Percentiles rank a stretch among this genome's conserved stretches.
phyloP scores from a whole-genome alignment of 2,113 vertebrate genomes.

The Brevimyrus niger region DNA sequence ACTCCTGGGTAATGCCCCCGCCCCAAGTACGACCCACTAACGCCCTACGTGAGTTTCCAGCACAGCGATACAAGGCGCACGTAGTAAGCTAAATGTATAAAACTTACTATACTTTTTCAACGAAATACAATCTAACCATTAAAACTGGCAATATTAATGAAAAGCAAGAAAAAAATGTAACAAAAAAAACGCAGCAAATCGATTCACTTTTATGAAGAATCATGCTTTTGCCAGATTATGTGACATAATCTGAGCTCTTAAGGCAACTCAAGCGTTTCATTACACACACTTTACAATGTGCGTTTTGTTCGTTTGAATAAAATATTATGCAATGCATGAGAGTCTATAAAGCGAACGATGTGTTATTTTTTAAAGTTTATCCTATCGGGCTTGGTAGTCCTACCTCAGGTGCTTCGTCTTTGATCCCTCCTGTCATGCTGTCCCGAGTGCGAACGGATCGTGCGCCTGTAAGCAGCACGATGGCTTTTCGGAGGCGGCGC shows the following conservation, averaged over 20 bases:
- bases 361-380: neutral
- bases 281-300: neutral
- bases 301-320: neutral
- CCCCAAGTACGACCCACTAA: neutral
- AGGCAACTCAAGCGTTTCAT: neutral
- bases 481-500: slow-evolving; percentile 54
- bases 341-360: neutral
- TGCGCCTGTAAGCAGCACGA: slow-evolving; percentile 44
- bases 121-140: neutral
- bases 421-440: slow-evolving; percentile 87
- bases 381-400: neutral
- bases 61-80: neutral
- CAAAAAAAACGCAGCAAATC: neutral
- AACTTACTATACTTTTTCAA: neutral
- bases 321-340: neutral
- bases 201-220: neutral
- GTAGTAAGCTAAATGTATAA: neutral
- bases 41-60: neutral
- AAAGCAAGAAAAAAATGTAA: neutral
- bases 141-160: neutral
- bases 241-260: neutral
- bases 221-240: neutral
- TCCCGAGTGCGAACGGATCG: slow-evolving; percentile 46
- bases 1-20: neutral
- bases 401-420: slow-evolving; percentile 75